Base-by-base conservation (phyloP, 2,113 vertebrate species). In the Xenopus laevis region DNA sequence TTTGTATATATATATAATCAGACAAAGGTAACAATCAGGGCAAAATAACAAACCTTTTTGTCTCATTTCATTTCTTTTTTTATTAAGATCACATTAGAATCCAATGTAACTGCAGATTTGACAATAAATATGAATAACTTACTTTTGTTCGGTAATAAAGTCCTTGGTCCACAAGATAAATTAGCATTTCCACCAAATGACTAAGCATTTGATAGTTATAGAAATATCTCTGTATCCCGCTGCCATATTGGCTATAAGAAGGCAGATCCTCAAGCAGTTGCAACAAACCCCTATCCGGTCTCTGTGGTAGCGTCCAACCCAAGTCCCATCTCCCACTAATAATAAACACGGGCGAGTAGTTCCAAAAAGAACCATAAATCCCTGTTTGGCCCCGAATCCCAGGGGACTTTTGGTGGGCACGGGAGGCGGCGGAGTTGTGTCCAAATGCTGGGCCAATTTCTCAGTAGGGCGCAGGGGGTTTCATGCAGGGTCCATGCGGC, bases 71-170 rank as follows among this genome's bases (percentile, higher is more conserved):
- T n/a, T n/a, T n/a, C 80, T 80, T 77, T 77, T 27, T 2, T 27
- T 27, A 27, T 27, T 27, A 27, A 27, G 23, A 27, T 27, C 23
- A 27, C 23, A 27, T 27, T 89, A 83, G 81, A 84, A 83, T 89
- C 86, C 88, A 87, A 85, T 84, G 84, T 86, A 87, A 92, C 87
- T 81, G 88, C 82, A 80, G 84, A 84, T 87, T 83, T 89, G 83
- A 89, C 93, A 98, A 98, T 98, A 99, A 99, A 97, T 97, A 99
- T 90, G 92, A 99, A 99, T 99, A 99, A 99, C 91, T 99, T 99
- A 98, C 92, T 89, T 92, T 83, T 86, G 88, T 91, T 89, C 88
- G 85, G 84, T 82, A 88, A 86, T 87, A 91, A 89, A 90, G 92
- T 91, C 84, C 89, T 91, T 88, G 91, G 82, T 90, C 90, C 89